Percentiles rank a stretch among this genome's conserved stretches.
These are phyloP conservation scores for Ophthalmolycus amberensis DNA, from an alignment of 2,113 vertebrate genomes.

Conservation along the genomic window DNA sequence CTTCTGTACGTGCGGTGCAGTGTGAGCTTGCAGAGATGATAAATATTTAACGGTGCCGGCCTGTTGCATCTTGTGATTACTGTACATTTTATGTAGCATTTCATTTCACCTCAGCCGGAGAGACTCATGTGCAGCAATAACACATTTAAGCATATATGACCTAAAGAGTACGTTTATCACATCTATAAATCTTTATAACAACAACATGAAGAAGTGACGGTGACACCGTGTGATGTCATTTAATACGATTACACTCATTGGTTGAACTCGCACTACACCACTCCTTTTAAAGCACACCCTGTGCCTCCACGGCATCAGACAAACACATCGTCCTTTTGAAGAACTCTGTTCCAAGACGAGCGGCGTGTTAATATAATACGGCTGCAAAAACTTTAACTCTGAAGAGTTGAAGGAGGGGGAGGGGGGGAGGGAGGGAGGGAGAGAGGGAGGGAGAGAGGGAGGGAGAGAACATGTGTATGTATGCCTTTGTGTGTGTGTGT, in stretches of 20 bases:
- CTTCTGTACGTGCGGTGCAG: background rate
- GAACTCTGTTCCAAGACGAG: slow-evolving; percentile 28
- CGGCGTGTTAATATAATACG: background rate
- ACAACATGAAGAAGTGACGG: background rate
- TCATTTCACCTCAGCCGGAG: slow-evolving; percentile 10
- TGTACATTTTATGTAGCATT: slow-evolving; percentile 8
- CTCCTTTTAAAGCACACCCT: slow-evolving; percentile 11
- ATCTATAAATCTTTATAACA: background rate
- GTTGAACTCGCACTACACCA: background rate
- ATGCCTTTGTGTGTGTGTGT: background rate
- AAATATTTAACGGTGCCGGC: background rate
- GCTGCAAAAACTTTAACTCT: slow-evolving; percentile 52
- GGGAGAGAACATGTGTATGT: slow-evolving; percentile 13
- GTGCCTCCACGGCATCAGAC: slow-evolving; percentile 27
- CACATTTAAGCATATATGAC: background rate
- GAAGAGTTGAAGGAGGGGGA: slow-evolving; percentile 19
- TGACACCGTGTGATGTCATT: no score
- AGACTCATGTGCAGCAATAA: background rate
- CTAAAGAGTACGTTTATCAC: background rate
- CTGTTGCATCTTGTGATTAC: background rate
- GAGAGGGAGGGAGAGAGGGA: background rate
- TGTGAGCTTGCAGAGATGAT: background rate
- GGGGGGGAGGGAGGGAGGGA: background rate
- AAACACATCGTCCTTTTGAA: slow-evolving; percentile 28
- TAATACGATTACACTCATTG: background rate